Evolutionary conservation across 2,888 invertebrate genomes (phyloP).

Genomic region (Drosophila niveifrons): DNA sequence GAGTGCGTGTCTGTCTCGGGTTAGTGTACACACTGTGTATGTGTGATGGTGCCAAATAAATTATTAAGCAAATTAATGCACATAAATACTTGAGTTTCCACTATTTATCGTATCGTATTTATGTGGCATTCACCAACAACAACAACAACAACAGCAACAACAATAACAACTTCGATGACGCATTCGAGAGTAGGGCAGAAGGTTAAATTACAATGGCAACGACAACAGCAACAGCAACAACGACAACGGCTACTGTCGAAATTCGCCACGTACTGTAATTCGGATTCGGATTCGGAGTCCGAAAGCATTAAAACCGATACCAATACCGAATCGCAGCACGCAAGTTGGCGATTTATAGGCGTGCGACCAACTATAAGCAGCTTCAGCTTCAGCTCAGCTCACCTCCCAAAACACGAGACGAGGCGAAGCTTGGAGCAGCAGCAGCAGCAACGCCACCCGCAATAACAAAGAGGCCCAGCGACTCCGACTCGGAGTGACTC

Average conservation of each 20-base stretch:
- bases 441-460: conserved; percentile 25
- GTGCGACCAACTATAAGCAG: conserved; percentile 53
- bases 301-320: conserved; percentile 55
- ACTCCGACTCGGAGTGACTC: conserved; percentile 15
- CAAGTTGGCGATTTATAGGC: conserved; percentile 70
- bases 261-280: conserved; percentile 75
- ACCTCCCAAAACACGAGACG: neutral
- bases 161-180: conserved; percentile 78
- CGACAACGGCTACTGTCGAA: conserved; percentile 56
- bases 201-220: conserved; percentile 74
- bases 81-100: conserved; percentile 37
- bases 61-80: conserved; percentile 65
- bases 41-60: conserved; percentile 63
- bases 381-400: conserved; percentile 5
- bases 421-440: conserved; percentile 12
- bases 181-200: conserved; percentile 83
- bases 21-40: conserved; percentile 13
- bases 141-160: conserved; percentile 15
- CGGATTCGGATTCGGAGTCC: conserved; percentile 65
- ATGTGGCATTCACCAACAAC: conserved; percentile 37
- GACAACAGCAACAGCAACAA: conserved; percentile 12
- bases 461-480: conserved; percentile 50
- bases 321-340: conserved; percentile 63
- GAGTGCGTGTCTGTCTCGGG: conserved; percentile 23
- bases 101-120: conserved; percentile 28